Percentiles rank a stretch among this genome's conserved stretches.
Conservation (phyloP, 2,888 invertebrate species). For the Calameuta idolon region DNA sequence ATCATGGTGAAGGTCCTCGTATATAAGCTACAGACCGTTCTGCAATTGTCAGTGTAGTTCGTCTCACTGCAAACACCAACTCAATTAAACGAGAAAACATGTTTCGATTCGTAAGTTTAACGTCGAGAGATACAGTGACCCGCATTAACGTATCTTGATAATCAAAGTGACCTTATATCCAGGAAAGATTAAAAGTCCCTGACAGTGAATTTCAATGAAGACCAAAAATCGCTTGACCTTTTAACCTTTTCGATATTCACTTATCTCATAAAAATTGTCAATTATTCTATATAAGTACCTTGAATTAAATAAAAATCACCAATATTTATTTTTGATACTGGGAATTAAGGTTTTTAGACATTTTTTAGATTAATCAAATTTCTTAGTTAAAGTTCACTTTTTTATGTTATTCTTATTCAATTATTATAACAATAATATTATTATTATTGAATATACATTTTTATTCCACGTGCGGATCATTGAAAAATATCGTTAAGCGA, state of each 20-base stretch:
- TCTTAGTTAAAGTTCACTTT: background rate
- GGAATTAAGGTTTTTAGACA: background rate
- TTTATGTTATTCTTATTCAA: background rate
- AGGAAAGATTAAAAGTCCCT: background rate
- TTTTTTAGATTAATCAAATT: background rate
- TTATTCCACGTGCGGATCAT: background rate
- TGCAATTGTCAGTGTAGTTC: conserved; percentile 57
- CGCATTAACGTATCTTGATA: background rate
- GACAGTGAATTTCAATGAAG: background rate
- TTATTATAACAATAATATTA: background rate
- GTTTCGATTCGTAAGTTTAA: conserved; percentile 48
- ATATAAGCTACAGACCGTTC: conserved; percentile 58
- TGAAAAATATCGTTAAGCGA: no score
- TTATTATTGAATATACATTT: background rate
- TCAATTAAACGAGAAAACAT: conserved; percentile 28
- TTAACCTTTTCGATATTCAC: background rate
- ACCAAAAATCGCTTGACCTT: background rate
- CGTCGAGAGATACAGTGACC: background rate
- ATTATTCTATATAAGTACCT: no score
- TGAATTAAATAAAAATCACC: no score
- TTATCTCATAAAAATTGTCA: no score
- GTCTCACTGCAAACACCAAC: conserved; percentile 33
- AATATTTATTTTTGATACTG: background rate
- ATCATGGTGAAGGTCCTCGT: conserved; percentile 62
- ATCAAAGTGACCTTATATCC: background rate